A percentile compares a stretch with the other conserved stretches of the same genome.
Conservation (phyloP, 2,888 invertebrate genomes). For the Aporophyla nigra region DNA sequence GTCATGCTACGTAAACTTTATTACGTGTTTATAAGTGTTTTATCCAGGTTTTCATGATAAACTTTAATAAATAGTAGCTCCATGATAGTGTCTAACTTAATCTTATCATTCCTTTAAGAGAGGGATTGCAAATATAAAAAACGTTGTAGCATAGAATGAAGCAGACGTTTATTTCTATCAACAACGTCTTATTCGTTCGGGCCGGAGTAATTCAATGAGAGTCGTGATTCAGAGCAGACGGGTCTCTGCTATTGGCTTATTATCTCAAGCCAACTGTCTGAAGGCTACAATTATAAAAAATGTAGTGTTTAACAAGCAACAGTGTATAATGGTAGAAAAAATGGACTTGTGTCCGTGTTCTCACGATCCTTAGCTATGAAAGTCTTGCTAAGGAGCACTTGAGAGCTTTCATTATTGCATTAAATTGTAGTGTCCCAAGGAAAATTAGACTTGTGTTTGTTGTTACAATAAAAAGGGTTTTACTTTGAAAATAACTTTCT, state of each 20-base stretch:
- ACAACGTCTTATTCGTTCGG: conserved; percentile 8
- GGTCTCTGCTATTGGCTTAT: conserved; percentile 37
- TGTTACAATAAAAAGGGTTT: background rate
- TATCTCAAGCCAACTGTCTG: conserved; percentile 21
- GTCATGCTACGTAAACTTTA: background rate
- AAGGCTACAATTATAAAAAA: conserved; percentile 42
- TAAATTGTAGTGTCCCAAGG: conserved; percentile 4
- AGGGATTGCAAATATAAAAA: background rate
- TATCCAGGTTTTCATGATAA: background rate
- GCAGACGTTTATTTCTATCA: conserved; percentile 20
- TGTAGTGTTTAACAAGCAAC: conserved; percentile 17
- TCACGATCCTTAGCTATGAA: conserved; percentile 31
- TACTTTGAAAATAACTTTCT: background rate
- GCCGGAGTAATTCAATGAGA: conserved; percentile 29
- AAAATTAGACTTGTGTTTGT: conserved; percentile 4
- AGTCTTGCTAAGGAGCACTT: background rate
- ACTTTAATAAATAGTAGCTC: background rate
- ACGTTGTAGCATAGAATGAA: background rate
- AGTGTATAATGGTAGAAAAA: conserved; percentile 9
- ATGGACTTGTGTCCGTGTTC: conserved; percentile 24
- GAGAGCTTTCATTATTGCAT: background rate
- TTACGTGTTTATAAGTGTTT: background rate
- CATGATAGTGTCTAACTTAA: background rate
- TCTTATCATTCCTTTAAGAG: background rate
- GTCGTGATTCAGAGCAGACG: conserved; percentile 30